Evolutionary conservation across 2,113 vertebrate species (phyloP), one percentile per base, ranked within the genome.

Genomic region (Indicator indicator): DNA sequence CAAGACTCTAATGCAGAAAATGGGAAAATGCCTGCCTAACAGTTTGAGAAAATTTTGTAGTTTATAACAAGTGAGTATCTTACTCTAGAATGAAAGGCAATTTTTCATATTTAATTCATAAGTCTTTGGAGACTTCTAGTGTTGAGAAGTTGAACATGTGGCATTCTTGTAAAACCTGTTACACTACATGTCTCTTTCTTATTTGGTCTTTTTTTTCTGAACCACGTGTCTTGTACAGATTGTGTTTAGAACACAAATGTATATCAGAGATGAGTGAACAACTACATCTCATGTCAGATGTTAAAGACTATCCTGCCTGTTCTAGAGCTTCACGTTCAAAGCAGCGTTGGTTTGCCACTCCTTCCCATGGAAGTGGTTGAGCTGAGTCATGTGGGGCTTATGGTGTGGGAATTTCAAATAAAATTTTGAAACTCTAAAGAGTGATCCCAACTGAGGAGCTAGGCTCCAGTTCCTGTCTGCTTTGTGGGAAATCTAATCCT

Each of bases 11-110:
- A 94, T 55, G 67, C 74, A 76, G 52, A 91, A 86, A 86, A 83
- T 88, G 62, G 88, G 62, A 95, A 97, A 96, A 96, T 95, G 95
- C 91, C 93, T 96, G 95, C 93, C 44, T 96, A 90, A 95, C 88
- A 94, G 91, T 95, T 97, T 94, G 96, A 94, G 85, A 95, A 82
- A 95, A 96, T 89, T 90, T 30, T 75, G 30, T 86, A 38, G 24
- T 18, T 23, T 83, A 58, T 44, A 73, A 72, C 26, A 78, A 83
- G n/a, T 44, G 16, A 59, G 23, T 88, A 58, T 75, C 42, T 83
- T 83, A 42, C 16, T 87, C 44, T 89, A 85, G 88, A 69, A 68
- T 55, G 75, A 93, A 71, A 81, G 65, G 72, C 64, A 74, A 17
- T 71, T 90, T 88, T 88, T 93, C 36, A 42, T 72, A 50, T 83